phyloP scores from a whole-genome alignment of 1,140 invertebrate species.

The Bombus consobrinus region DNA sequence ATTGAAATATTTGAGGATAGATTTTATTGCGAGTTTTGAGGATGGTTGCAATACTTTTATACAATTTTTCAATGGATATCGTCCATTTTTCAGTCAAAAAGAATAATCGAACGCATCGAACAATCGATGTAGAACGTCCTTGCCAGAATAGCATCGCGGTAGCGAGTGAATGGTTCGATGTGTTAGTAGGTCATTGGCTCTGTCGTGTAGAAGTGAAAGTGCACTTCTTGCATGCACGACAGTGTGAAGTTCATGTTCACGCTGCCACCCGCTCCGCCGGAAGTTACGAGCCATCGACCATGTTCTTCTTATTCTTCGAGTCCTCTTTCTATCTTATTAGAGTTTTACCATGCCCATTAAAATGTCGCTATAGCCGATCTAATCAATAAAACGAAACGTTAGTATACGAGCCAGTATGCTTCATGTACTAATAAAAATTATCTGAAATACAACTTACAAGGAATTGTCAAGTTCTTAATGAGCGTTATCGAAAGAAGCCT shows the following conservation, averaged over 20 bases:
- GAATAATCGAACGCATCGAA: constrained; percentile 9
- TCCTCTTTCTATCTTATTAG: background rate
- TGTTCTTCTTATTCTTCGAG: constrained; percentile 4
- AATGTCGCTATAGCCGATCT: background rate
- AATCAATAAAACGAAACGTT: background rate
- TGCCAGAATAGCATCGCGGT: constrained; percentile 45
- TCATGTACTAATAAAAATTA: too few species aligned
- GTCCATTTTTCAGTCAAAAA: background rate
- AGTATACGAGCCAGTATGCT: background rate
- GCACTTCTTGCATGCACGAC: constrained; percentile 72
- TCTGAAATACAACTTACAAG: background rate
- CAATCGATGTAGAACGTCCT: constrained; percentile 63
- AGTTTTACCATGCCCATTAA: too few species aligned
- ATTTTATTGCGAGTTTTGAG: too few species aligned
- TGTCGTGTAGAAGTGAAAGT: constrained; percentile 79
- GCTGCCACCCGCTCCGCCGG: constrained; percentile 56
- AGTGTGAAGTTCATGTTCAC: constrained; percentile 81
- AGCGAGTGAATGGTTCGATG: constrained; percentile 67
- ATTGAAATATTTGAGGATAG: background rate
- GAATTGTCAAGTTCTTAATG: background rate
- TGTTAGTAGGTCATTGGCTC: constrained; percentile 83
- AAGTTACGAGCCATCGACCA: constrained; percentile 54
- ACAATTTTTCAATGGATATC: too few species aligned
- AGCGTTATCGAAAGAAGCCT: background rate
- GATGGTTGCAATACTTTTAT: too few species aligned